phyloP scores from a whole-genome alignment of 2,797 vertebrate species.

The Coregonus sp. region DNA sequence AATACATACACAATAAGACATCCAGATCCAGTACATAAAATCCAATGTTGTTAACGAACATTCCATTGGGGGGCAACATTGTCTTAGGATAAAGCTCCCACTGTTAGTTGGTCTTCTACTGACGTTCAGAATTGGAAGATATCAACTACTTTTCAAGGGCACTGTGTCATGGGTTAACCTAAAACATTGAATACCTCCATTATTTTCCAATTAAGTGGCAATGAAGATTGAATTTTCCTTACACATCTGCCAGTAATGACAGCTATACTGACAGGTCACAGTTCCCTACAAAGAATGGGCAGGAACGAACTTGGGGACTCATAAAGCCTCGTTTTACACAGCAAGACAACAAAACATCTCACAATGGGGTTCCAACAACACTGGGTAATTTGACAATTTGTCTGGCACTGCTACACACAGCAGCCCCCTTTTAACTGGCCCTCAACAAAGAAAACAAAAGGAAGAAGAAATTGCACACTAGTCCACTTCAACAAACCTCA shows the following conservation, averaged over 20 bases:
- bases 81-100: background rate
- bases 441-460: background rate
- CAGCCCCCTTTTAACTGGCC: no score
- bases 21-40: background rate
- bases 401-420: background rate
- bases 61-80: background rate
- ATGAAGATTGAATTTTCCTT: slow-evolving; percentile 10
- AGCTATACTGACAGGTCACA: slow-evolving; percentile 6
- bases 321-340: slow-evolving; percentile 20
- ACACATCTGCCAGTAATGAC: background rate
- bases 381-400: background rate
- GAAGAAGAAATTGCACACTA: background rate
- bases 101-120: background rate
- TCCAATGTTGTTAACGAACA: background rate
- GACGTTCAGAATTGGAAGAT: background rate
- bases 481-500: background rate
- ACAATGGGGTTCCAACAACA: background rate
- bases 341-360: background rate
- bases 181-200: background rate
- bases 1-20: background rate
- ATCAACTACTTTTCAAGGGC: background rate
- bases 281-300: slow-evolving; percentile 40
- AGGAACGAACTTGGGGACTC: slow-evolving; percentile 10
- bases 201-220: slow-evolving; percentile 6
- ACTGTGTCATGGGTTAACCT: background rate